A percentile compares a stretch with the other conserved stretches of the same genome.
Evolutionary conservation across 2,113 vertebrate species (phyloP).

Genomic region (Hydrochoerus hydrochaeris): DNA sequence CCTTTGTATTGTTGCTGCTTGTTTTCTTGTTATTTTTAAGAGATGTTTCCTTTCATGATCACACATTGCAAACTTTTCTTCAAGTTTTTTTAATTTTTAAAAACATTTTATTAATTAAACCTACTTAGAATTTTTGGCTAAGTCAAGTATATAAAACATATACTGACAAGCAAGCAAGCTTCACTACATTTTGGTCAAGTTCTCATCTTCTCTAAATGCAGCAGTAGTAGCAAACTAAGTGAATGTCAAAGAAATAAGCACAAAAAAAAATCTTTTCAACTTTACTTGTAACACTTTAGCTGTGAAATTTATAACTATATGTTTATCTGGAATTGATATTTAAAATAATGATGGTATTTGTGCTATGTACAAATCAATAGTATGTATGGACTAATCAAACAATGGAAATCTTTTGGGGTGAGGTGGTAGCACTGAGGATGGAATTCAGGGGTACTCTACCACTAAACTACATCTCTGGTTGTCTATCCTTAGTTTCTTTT

Average conservation of each 20-base stretch:
- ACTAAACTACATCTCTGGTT: background rate
- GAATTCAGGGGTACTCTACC: background rate
- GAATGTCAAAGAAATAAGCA: background rate
- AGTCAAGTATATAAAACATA: background rate
- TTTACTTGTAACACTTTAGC: background rate
- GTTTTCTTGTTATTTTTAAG: no score
- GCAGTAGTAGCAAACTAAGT: background rate
- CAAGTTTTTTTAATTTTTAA: no score
- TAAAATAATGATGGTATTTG: background rate
- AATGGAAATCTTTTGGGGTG: background rate
- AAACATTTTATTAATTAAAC: background rate
- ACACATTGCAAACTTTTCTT: no score
- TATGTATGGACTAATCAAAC: background rate
- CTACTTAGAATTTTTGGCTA: background rate
- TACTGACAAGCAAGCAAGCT: background rate
- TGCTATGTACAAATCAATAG: background rate
- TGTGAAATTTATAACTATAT: background rate
- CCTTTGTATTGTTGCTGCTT: no score
- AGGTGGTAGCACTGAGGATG: background rate
- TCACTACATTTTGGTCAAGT: background rate
- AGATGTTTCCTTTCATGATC: no score
- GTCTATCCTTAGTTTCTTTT: no score
- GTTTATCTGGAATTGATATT: background rate
- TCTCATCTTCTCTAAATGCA: background rate
- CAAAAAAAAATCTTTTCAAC: background rate